Percentiles rank a stretch among this genome's conserved stretches.
phyloP scores from a whole-genome alignment of 2,113 vertebrate genomes.

The Psephotus haematonotus region DNA sequence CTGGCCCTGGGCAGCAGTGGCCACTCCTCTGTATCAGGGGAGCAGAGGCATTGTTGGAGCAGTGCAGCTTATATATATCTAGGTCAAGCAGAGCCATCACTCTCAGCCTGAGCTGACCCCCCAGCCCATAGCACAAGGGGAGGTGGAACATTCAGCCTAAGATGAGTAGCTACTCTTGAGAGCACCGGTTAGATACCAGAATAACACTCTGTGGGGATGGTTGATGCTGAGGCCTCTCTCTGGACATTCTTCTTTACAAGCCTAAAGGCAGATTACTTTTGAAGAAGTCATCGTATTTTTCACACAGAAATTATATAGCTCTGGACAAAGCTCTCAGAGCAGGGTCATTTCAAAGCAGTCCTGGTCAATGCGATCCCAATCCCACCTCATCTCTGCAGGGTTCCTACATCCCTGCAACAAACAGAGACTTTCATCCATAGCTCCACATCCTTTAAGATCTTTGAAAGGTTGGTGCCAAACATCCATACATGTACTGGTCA shows the following conservation, averaged over 20 bases:
- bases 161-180: not conserved
- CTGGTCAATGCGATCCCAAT: not conserved
- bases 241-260: not conserved
- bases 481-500: not conserved
- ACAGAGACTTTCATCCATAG: not conserved
- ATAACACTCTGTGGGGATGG: not conserved
- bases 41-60: not conserved
- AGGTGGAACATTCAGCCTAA: not conserved
- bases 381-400: not conserved
- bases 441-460: not conserved
- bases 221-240: not conserved
- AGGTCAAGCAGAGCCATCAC: not conserved
- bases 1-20: not conserved
- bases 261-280: not conserved
- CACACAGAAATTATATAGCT: not conserved
- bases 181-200: not conserved
- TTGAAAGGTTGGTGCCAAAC: not conserved
- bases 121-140: accelerated
- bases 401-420: not conserved
- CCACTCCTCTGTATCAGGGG: not conserved
- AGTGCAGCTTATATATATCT: not conserved
- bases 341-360: not conserved
- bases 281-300: not conserved
- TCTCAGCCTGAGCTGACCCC: accelerated
- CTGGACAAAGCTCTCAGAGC: not conserved